These are phyloP conservation scores for Thecocarcelia acutangulata DNA, from an alignment of 2,888 invertebrate genomes.

Conservation along the genomic window DNA sequence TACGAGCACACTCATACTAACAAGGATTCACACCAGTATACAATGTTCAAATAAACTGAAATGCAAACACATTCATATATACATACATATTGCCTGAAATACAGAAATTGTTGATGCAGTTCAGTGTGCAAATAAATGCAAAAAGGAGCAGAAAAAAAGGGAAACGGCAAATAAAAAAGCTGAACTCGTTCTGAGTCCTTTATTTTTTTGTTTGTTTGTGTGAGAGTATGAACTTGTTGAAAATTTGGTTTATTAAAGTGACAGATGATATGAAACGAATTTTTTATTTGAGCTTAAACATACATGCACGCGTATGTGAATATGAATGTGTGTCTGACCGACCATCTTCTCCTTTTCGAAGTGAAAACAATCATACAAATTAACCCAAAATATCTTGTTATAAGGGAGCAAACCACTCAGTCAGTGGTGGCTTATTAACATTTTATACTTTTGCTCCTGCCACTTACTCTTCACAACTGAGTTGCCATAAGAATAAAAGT, in stretches of 20 bases:
- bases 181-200: conserved; percentile 23
- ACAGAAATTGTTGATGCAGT: conserved; percentile 37
- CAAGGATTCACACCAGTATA: conserved; percentile 37
- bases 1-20: conserved; percentile 12
- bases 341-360: conserved; percentile 26
- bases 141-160: conserved; percentile 19
- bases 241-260: conserved; percentile 48
- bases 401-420: conserved; percentile 56
- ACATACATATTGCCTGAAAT: conserved; percentile 29
- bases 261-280: conserved; percentile 59
- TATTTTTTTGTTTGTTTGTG: not conserved
- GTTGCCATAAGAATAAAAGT: conserved; percentile 23
- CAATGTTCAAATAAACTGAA: conserved; percentile 34
- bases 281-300: conserved; percentile 39
- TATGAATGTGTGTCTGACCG: conserved; percentile 36
- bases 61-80: no score
- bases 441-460: conserved; percentile 48
- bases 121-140: conserved; percentile 63
- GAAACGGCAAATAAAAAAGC: conserved; percentile 12
- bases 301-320: conserved; percentile 31
- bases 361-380: conserved; percentile 46
- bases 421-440: conserved; percentile 68
- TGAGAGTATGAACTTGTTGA: conserved; percentile 29
- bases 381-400: conserved; percentile 65
- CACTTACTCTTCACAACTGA: conserved; percentile 2